Conservation (phyloP, 2,797 vertebrate species). For the Poecilia wingei region DNA sequence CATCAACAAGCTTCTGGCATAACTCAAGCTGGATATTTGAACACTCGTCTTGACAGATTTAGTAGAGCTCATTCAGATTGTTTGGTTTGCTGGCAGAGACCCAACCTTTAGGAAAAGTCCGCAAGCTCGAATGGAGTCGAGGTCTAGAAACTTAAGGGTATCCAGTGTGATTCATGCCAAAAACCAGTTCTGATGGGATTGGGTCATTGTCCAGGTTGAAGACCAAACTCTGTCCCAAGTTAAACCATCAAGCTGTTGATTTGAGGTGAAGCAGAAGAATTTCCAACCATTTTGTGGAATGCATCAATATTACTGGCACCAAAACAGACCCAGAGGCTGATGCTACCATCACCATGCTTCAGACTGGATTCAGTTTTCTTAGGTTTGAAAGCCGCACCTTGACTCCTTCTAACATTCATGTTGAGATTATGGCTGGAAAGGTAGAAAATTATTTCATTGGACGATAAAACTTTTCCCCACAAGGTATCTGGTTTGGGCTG, state of each 20-base stretch:
- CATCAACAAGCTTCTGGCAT: neutral
- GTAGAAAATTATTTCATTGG: neutral
- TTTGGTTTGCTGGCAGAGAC: neutral
- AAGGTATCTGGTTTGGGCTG: neutral
- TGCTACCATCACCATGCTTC: neutral
- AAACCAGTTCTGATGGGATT: neutral
- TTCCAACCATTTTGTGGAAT: neutral
- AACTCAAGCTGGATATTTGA: conserved; percentile 1
- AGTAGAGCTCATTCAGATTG: neutral
- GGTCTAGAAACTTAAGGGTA: neutral
- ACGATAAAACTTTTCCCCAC: neutral
- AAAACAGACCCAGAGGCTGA: neutral
- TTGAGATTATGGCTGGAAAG: neutral
- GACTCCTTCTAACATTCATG: neutral
- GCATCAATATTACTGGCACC: neutral
- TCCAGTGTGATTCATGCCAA: neutral
- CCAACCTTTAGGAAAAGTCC: neutral
- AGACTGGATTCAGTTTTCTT: neutral
- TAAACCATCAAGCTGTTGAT: neutral
- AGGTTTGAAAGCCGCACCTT: neutral
- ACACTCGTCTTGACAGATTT: neutral
- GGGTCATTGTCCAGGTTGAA: neutral
- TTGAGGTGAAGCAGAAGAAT: neutral
- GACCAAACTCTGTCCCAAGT: neutral
- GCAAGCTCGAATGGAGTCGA: neutral